These are phyloP conservation scores for Cataglyphis albicans DNA, from an alignment of 2,888 invertebrate species.

Conservation along the genomic window DNA sequence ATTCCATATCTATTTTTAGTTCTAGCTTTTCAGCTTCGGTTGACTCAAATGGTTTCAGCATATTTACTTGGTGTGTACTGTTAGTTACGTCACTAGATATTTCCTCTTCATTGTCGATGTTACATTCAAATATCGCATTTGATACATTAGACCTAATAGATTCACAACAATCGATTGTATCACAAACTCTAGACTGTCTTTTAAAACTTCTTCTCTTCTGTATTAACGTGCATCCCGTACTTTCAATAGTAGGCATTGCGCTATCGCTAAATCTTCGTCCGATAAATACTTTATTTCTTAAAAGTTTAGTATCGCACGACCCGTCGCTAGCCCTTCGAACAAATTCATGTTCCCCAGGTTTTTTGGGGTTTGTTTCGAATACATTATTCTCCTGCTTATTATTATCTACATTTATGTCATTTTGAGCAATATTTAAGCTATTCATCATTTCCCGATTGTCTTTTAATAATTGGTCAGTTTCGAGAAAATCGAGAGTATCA, in stretches of 20 bases:
- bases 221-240: slow-evolving; percentile 20
- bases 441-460: background rate
- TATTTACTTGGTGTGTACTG: slow-evolving; percentile 23
- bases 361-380: background rate
- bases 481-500: slow-evolving; percentile 54
- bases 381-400: background rate
- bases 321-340: slow-evolving; percentile 78
- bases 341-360: background rate
- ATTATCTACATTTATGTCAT: slow-evolving; percentile 1
- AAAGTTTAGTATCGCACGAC: slow-evolving; percentile 59
- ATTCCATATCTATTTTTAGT: background rate
- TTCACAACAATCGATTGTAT: slow-evolving; percentile 54
- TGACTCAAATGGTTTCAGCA: background rate
- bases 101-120: slow-evolving; percentile 24
- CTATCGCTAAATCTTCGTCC: slow-evolving; percentile 81
- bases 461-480: slow-evolving; percentile 43
- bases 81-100: slow-evolving; percentile 1
- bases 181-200: slow-evolving; percentile 80
- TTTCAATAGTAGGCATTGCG: slow-evolving; percentile 48
- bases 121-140: slow-evolving; percentile 44
- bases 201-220: slow-evolving; percentile 77
- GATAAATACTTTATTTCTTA: slow-evolving; percentile 42
- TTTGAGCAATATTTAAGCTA: slow-evolving; percentile 31
- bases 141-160: slow-evolving; percentile 27
- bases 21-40: background rate